phyloP scores from a whole-genome alignment of 2,888 invertebrate genomes.

The Nephrotoma guestfalica region DNA sequence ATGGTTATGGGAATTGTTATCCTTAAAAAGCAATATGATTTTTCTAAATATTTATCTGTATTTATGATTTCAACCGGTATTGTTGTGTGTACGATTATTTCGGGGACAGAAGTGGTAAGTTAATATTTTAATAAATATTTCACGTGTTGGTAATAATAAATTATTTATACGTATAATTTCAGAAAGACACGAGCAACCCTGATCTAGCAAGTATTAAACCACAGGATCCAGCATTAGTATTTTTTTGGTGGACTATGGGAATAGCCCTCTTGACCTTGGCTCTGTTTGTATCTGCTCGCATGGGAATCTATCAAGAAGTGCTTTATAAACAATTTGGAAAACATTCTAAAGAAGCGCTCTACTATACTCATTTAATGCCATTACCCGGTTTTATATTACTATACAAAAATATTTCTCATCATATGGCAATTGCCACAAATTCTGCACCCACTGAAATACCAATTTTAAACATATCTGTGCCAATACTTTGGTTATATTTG shows the following conservation, averaged over 20 bases:
- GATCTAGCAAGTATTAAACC: constrained; percentile 24
- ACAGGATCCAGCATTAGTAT: constrained; percentile 21
- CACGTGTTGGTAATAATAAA: neutral
- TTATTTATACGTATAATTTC: constrained; percentile 6
- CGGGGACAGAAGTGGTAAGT: constrained; percentile 48
- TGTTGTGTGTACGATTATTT: constrained; percentile 76
- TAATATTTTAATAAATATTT: neutral
- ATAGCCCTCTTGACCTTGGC: constrained; percentile 74
- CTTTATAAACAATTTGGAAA: constrained; percentile 75
- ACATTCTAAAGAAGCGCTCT: constrained; percentile 77
- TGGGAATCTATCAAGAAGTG: constrained; percentile 91
- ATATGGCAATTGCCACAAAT: constrained; percentile 51
- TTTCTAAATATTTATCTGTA: constrained; percentile 80
- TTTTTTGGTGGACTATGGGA: constrained; percentile 53
- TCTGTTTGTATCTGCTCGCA: constrained; percentile 80
- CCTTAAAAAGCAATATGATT: constrained; percentile 64
- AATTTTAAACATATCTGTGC: constrained; percentile 45
- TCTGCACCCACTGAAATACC: constrained; percentile 43
- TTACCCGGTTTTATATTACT: constrained; percentile 79
- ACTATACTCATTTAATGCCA: constrained; percentile 78
- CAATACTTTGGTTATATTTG: constrained; percentile 63
- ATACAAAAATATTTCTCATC: constrained; percentile 58
- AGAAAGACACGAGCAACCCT: constrained; percentile 43
- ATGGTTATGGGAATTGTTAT: constrained; percentile 90
- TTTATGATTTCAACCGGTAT: constrained; percentile 90